These are phyloP conservation scores for Ibidorhyncha struthersii DNA, from an alignment of 2,113 vertebrate genomes.

Conservation along the genomic window DNA sequence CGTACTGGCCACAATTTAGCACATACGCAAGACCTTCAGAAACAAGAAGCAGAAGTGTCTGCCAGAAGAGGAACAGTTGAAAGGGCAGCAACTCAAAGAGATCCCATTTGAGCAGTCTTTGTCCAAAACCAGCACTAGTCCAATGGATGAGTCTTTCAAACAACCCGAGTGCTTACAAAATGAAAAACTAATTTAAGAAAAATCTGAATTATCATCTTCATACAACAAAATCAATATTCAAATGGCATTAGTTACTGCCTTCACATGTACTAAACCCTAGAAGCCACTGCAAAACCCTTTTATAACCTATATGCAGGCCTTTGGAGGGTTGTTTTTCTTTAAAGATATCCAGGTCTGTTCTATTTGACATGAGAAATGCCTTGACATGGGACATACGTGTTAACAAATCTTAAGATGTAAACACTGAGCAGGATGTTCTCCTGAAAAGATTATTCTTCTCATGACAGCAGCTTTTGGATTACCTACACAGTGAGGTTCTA, in stretches of 20 bases:
- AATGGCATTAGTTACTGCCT: neutral
- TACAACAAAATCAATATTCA: neutral
- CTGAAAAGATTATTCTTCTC: neutral
- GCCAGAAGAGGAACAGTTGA: neutral
- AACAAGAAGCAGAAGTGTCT: neutral
- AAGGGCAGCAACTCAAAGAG: neutral
- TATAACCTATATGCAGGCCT: neutral
- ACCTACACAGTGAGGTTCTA: neutral
- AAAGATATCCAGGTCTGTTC: neutral
- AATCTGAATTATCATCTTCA: neutral
- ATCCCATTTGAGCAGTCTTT: neutral
- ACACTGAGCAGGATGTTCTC: neutral
- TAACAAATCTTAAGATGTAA: neutral
- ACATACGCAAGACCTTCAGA: neutral
- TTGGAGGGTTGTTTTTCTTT: neutral
- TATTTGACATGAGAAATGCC: neutral
- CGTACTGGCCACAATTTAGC: neutral
- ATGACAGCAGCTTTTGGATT: neutral
- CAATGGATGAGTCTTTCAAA: neutral
- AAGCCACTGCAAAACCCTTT: neutral
- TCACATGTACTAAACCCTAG: neutral
- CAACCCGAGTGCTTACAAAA: neutral
- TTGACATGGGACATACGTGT: fast-evolving
- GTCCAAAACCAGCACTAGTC: neutral
- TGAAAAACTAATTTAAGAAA: neutral